A percentile compares a stretch with the other conserved stretches of the same genome.
Evolutionary conservation across 2,888 invertebrate species (phyloP).

Genomic region (Saturnia japonica): DNA sequence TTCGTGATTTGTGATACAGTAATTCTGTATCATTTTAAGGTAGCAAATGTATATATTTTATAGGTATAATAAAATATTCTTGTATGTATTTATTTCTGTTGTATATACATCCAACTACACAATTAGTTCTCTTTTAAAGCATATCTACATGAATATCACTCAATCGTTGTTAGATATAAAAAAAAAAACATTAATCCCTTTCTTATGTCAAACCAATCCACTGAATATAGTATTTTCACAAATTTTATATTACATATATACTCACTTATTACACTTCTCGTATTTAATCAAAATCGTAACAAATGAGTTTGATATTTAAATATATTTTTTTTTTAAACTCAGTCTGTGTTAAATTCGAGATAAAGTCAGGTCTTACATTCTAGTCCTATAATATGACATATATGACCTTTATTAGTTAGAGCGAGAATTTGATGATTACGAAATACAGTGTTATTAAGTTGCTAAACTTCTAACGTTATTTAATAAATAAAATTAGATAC

Average conservation of each 20-base stretch:
- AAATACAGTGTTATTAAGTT: neutral
- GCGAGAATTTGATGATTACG: neutral
- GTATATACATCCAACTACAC: neutral
- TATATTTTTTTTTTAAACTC: too few relatives aligned
- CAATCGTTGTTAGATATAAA: neutral
- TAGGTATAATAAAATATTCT: neutral
- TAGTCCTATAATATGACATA: neutral
- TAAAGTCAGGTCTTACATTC: neutral
- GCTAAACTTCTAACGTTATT: too few relatives aligned
- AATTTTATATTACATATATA: neutral
- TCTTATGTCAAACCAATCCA: neutral
- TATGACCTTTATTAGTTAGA: neutral
- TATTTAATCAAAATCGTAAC: neutral
- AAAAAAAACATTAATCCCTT: neutral
- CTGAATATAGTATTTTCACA: neutral
- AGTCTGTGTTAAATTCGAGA: neutral
- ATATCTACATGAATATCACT: neutral
- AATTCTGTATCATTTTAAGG: conserved; percentile 21
- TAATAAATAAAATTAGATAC: too few relatives aligned
- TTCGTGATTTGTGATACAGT: conserved; percentile 20
- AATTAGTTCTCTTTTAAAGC: neutral
- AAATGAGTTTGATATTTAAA: neutral
- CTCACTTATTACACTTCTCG: too few relatives aligned
- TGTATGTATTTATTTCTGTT: neutral
- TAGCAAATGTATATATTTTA: conserved; percentile 11